Base-by-base conservation (phyloP, 1,140 invertebrate species). In the Penaeus indicus region DNA sequence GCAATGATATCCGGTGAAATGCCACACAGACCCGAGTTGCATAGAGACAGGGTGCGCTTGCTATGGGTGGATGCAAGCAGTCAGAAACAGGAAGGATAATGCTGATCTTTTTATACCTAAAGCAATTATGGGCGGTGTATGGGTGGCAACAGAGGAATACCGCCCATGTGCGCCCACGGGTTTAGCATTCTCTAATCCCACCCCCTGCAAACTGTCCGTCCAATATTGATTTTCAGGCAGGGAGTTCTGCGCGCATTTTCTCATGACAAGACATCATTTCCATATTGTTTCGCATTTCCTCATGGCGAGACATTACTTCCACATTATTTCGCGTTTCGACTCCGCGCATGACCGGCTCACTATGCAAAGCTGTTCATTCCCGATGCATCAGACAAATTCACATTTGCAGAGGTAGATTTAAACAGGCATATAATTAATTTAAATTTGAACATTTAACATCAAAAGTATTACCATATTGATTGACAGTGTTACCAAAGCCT, bases 381-480 rank as follows among this genome's bases (percentile, higher is more conserved):
- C 54, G 54, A 54, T 54, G 54, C 54, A 54, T 54, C 54, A 54
- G 54, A 54, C 54, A 54, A 54, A 54, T 54, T 54, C 54, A 54
- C 54, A 54, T 54, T 54, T 54, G 54, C 54, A 54, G 54, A 84
- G 64, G 63, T 84, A 79, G n/a, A 42, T 78, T 86, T 63, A 42
- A 79, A 61, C 75, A 64, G 38, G 72, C 27, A 19, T 77, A 42
- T 61, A 86, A 86, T 79, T 38, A 54, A 54, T 61, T 62, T 27
- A 21, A 79, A 79, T 86, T 86, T 86, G 72, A 32, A 78, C 60
- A 86, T 78, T 64, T 78, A 86, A 86, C 72, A 86, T 86, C 61
- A 79, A 79, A 72, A 86, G 62, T 22, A 86, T 86, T 86, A 86
- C 21, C 84, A 86, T 86, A 86, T 86, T 86, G 84, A 86, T 86